Evolutionary conservation across 2,888 invertebrate species (phyloP).

Genomic region (Brachylomia viminalis): DNA sequence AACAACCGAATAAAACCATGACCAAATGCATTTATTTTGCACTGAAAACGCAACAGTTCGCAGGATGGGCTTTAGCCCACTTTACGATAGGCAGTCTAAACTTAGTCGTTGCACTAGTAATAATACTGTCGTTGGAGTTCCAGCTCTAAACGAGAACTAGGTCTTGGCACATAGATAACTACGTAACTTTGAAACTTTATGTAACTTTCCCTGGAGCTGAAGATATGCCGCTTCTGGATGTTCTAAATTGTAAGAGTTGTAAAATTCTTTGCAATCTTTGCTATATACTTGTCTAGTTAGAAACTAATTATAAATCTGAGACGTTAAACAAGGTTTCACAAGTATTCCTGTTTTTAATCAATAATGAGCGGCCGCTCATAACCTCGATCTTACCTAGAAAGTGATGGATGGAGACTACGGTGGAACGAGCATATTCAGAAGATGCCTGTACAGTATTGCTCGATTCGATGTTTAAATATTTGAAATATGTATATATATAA

Average conservation of each 20-base stretch:
- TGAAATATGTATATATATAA: conserved; percentile 1
- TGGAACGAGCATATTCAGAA: not conserved
- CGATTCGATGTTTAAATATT: not conserved
- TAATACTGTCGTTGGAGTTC: conserved; percentile 29
- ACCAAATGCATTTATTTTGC: conserved; percentile 18
- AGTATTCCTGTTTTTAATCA: not conserved
- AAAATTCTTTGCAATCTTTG: conserved; percentile 38
- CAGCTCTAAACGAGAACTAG: conserved; percentile 51
- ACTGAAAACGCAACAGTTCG: conserved; percentile 13
- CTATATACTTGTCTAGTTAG: conserved; percentile 1
- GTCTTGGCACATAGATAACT: conserved; percentile 44
- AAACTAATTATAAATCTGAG: conserved; percentile 15
- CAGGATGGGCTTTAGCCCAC: conserved; percentile 10
- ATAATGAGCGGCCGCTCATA: not conserved
- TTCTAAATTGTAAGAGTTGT: conserved; percentile 45
- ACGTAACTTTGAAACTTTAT: conserved; percentile 37
- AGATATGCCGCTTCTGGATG: conserved; percentile 29
- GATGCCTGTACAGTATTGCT: not conserved
- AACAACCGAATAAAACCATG: conserved; percentile 1
- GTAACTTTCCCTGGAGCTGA: conserved; percentile 35
- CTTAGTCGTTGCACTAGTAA: conserved; percentile 14
- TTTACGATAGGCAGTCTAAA: conserved; percentile 42
- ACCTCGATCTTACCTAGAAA: not conserved
- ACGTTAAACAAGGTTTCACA: not conserved
- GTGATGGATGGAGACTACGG: not conserved